Evolutionary conservation across 2,113 vertebrate species (phyloP), one percentile per base, ranked within the genome.

Genomic region (Isurus oxyrinchus): DNA sequence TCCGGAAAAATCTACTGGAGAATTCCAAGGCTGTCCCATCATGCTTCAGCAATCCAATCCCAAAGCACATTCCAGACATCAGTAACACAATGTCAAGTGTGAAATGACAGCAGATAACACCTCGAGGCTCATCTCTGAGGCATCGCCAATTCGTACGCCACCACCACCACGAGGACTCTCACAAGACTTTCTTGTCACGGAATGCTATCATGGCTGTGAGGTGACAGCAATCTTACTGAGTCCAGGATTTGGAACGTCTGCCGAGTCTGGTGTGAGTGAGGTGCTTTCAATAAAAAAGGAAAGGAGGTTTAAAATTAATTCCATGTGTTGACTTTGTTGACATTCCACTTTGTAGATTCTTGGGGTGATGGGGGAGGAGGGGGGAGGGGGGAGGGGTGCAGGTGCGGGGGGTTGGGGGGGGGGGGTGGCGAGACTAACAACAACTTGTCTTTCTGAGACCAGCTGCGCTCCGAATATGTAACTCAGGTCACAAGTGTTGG

Each of bases 1-100:
- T 25, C 10, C 49, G 94, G 40, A 31, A 95, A 95, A 55, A 72
- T 72, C 67, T 31, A 55, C 25, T 72, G 66, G 13, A 55, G 94
- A 72, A 95, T 95, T 95, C 94, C 94, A 55, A 27, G 35, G 44
- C 44, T 16, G 94, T 49, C 14, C 27, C 94, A 72, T 72, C 94
- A 49, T 21, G 25, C 7, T 1, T 31, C 23, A 1, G 1, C 27
- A 0, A 2, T 6, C 66, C 94, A 55, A 76, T 35, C 11, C 59
- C 61, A 67, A 21, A 23, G 6, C 16, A 53, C 94, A 95, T 95
- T 95, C 66, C 94, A 72, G 66, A 5, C 25, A 55, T 95, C 94
- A 95, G 94, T 13, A 53, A 95, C 94, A 95, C 94, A 72, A 14
- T 49, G 94, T 7, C 31, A 76, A 72, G n/a, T 95, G 67, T 95